Evolutionary conservation across 2,113 vertebrate genomes (phyloP).

Genomic region (Oncorhynchus mykiss): DNA sequence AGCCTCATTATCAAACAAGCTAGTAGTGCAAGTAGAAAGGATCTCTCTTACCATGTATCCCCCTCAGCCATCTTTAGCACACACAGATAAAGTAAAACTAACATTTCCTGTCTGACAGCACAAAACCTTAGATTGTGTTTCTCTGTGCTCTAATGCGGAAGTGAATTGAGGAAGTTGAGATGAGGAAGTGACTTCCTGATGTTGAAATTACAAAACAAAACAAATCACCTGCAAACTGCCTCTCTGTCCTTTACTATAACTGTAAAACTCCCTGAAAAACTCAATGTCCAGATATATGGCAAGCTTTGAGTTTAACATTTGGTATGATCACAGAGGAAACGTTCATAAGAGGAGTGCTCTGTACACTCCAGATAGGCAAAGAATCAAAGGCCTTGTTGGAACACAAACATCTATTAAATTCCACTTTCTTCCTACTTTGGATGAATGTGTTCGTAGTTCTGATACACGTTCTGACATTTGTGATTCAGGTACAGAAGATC

Average conservation of each 20-base stretch:
- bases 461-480: background rate
- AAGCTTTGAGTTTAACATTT: too few species aligned
- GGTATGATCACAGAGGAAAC: too few species aligned
- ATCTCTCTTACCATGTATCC: constrained; percentile 18
- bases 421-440: too few species aligned
- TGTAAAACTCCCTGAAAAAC: too few species aligned
- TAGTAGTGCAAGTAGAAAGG: background rate
- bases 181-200: constrained; percentile 11
- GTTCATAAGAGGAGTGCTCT: too few species aligned
- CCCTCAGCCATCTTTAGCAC: background rate
- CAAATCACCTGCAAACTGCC: background rate
- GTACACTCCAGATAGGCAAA: too few species aligned
- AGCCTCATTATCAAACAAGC: background rate
- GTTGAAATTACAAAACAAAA: background rate
- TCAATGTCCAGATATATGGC: too few species aligned
- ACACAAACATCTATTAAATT: too few species aligned
- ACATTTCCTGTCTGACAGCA: constrained; percentile 13
- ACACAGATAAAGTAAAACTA: background rate
- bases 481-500: background rate
- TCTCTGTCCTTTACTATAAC: background rate
- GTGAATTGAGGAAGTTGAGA: constrained; percentile 17
- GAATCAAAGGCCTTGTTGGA: too few species aligned
- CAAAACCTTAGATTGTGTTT: background rate
- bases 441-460: too few species aligned
- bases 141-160: background rate